These are phyloP conservation scores for Dynastes hyllus DNA, from an alignment of 2,888 invertebrate species.

Conservation along the genomic window DNA sequence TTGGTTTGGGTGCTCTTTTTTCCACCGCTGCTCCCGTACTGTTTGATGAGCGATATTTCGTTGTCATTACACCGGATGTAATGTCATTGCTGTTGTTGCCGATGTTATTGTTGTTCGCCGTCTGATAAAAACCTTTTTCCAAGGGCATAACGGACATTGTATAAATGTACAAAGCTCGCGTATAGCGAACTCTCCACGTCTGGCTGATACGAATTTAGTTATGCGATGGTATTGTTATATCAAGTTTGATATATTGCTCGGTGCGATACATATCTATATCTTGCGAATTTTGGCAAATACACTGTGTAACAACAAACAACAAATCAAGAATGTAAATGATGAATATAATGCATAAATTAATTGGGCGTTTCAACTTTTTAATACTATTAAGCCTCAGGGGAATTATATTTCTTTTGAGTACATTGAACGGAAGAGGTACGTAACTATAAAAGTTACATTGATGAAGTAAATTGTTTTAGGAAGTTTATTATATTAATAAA, in stretches of 20 bases:
- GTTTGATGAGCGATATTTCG: constrained; percentile 7
- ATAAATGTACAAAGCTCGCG: background rate
- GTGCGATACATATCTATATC: constrained; percentile 12
- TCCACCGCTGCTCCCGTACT: background rate
- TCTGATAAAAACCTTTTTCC: constrained; percentile 32
- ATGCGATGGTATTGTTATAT: constrained; percentile 7
- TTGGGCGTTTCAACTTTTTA: no score
- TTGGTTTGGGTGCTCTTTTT: constrained; percentile 15
- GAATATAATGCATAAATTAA: no score
- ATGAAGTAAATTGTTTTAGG: no score
- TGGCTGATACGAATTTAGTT: background rate
- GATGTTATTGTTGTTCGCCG: constrained; percentile 22
- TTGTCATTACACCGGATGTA: constrained; percentile 42
- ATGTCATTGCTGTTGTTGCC: constrained; percentile 10
- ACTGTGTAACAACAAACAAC: background rate
- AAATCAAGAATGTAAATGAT: no score
- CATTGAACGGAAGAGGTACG: no score
- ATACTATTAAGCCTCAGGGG: no score
- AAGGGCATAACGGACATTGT: constrained; percentile 21
- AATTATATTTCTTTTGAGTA: no score
- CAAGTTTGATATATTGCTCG: background rate
- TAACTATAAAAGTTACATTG: no score
- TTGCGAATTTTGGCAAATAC: constrained; percentile 8
- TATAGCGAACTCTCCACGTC: constrained; percentile 7
- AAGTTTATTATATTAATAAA: no score